Base-by-base conservation (phyloP, 2,888 invertebrate genomes). In the Acrobasis repandana region DNA sequence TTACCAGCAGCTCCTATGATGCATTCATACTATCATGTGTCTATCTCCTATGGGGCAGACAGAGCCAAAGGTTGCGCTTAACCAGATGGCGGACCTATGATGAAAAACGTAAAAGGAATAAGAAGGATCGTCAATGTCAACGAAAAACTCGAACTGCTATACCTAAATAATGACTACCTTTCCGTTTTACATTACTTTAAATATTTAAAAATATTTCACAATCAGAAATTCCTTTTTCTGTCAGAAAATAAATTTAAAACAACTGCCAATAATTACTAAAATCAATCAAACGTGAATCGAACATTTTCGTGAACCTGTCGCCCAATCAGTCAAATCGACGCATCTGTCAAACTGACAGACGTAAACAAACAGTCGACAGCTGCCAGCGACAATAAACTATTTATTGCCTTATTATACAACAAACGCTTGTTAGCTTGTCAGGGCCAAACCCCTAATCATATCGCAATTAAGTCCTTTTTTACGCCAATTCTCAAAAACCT, bases 391-490 rank as follows among this genome's bases (percentile, higher is more conserved):
- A 83, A 77, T 85, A 85, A 87, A 86, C 86, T 87, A 90, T 91
- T 90, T 90, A 90, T 89, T 85, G 85, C 83, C 78, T 73, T 85
- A 85, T 89, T 85, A 83, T 85, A 79, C 76, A 60, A 73, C 82
- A 79, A 86, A 85, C 83, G 88, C 90, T 87, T 85, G 89, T 90
- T 90, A 89, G 89, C 86, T 87, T 85, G 78, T 83, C 76, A 78
- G 75, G 71, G 80, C 76, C 80, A 80, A 85, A 88, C 90, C 90
- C 86, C 80, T 88, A 90, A 92, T 92, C 90, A 90, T 90, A 83
- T 82, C 77, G 81, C 86, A 90, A 92, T 91, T 90, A 90, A 86
- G 83, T 77, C 75, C 74, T 82, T 90, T 91, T 91, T 90, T 90
- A 90, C 90, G 91, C 92, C 88, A 91, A 90, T 91, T 86, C 83